phyloP scores from a whole-genome alignment of 2,888 invertebrate species.

The Autographa gamma region DNA sequence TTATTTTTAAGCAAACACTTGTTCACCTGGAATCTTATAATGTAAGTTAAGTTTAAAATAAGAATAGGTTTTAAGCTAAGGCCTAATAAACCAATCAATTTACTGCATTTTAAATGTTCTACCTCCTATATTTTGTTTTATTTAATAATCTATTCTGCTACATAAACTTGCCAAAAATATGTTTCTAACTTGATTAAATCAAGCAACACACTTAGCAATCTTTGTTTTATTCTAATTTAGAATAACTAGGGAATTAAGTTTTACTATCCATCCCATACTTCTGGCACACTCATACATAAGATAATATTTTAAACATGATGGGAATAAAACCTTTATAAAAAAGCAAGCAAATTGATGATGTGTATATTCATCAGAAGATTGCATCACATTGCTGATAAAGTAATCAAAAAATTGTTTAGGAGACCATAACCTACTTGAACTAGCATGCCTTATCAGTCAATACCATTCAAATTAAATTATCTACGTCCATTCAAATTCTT shows the following conservation, averaged over 20 bases:
- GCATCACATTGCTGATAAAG: not conserved
- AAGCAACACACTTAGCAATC: slow-evolving; percentile 18
- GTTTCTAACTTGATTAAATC: slow-evolving; percentile 42
- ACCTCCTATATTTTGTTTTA: slow-evolving; percentile 31
- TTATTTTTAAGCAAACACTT: slow-evolving; percentile 15
- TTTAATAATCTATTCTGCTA: slow-evolving; percentile 7
- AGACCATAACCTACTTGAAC: not conserved
- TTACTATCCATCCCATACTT: not conserved
- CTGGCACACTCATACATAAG: not conserved
- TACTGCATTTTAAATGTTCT: slow-evolving; percentile 14
- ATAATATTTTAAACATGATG: not conserved
- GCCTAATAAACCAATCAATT: slow-evolving; percentile 36
- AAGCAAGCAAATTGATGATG: not conserved
- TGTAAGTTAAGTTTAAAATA: slow-evolving; percentile 12
- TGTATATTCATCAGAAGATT: not conserved
- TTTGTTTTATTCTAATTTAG: slow-evolving; percentile 2
- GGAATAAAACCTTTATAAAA: not conserved
- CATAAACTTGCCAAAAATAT: slow-evolving; percentile 34
- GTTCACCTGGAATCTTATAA: slow-evolving; percentile 1
- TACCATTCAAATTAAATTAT: not conserved
- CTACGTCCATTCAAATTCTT: not conserved
- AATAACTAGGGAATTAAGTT: not conserved
- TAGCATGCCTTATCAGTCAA: slow-evolving; percentile 1
- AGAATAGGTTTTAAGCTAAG: slow-evolving; percentile 23
- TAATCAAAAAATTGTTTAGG: not conserved